Evolutionary conservation across 2,888 invertebrate genomes (phyloP).

Genomic region (Drosophila maculinotata): DNA sequence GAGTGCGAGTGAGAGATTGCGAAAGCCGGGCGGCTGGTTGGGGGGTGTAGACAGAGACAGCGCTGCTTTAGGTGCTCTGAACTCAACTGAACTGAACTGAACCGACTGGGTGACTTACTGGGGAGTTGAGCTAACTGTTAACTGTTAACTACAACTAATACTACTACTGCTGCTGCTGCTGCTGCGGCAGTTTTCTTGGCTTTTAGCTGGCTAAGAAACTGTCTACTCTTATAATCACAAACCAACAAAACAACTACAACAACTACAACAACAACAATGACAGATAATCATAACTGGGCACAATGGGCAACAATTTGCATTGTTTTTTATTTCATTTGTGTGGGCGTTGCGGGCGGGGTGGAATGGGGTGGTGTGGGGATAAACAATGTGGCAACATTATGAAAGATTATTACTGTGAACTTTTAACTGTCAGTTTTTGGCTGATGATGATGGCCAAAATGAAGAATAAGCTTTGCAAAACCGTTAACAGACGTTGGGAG

Average conservation of each 20-base stretch:
- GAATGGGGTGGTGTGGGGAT: constrained; percentile 12
- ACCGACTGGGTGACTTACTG: constrained; percentile 60
- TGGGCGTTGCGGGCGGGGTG: not conserved
- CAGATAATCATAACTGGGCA: constrained; percentile 75
- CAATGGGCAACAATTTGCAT: constrained; percentile 73
- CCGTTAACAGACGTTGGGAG: too few species aligned
- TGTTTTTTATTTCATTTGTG: constrained; percentile 26
- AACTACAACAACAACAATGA: constrained; percentile 54
- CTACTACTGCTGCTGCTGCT: constrained; percentile 14
- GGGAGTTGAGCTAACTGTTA: constrained; percentile 23
- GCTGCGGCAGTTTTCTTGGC: constrained; percentile 29
- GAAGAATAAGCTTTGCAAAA: not conserved
- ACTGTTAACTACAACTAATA: constrained; percentile 21
- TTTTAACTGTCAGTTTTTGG: constrained; percentile 36
- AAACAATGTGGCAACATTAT: constrained; percentile 59
- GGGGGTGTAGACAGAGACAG: constrained; percentile 41
- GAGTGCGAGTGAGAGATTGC: not conserved
- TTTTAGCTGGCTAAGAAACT: constrained; percentile 39
- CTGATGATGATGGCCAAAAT: not conserved
- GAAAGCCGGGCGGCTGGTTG: constrained; percentile 1
- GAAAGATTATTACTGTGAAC: constrained; percentile 72
- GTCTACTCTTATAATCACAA: constrained; percentile 47
- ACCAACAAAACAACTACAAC: constrained; percentile 14
- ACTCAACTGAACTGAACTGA: constrained; percentile 59
- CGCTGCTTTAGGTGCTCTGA: constrained; percentile 65